Evolutionary conservation across 2,113 vertebrate genomes (phyloP), one percentile per base, ranked within the genome.

Genomic region (Chloebia gouldiae): DNA sequence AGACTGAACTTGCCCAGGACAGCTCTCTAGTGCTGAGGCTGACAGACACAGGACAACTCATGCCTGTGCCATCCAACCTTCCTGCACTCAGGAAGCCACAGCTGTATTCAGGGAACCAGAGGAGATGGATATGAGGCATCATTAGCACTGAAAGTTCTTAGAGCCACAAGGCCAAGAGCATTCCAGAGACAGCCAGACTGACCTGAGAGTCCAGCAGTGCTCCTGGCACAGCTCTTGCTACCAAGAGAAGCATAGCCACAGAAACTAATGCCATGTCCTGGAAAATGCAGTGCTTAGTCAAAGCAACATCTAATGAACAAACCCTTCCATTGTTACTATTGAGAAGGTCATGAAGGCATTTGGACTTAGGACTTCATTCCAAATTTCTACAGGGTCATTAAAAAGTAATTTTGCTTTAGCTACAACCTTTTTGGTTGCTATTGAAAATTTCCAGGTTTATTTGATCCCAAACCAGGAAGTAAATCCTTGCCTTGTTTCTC

Each of bases 1-100:
- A 40, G 61, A 49, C 7, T 0, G 3, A 16, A 30, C 18, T 28
- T 60, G 13, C 10, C 30, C 2, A 2, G 35, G 13, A 49, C 30
- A 64, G 20, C 5, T 50, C 33, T n/a, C 37, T 22, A 5, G 24
- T 42, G 20, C 22, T 39, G 35, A 89, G 45, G 24, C n/a, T 80
- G 80, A 44, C 2, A 4, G 40, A 24, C 42, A 54, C 9, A 30
- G 9, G 54, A 56, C 30, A 72, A 16, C 0, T 13, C 11, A 11
- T 4, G 7, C 30, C 35, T 56, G n/a, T 33, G 57, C 21, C 44
- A 60, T 54, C 68, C 66, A 64, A 42, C 5, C 12, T 54, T 54
- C 40, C 30, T 44, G 44, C 37, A 39, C 45, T 86, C 24, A 33
- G 20, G 4, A 50, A 54, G 56, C 7, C 9, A 17, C 31, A 37